These are phyloP conservation scores for Eumeta japonica DNA, from an alignment of 1,140 invertebrate species.

Conservation along the genomic window DNA sequence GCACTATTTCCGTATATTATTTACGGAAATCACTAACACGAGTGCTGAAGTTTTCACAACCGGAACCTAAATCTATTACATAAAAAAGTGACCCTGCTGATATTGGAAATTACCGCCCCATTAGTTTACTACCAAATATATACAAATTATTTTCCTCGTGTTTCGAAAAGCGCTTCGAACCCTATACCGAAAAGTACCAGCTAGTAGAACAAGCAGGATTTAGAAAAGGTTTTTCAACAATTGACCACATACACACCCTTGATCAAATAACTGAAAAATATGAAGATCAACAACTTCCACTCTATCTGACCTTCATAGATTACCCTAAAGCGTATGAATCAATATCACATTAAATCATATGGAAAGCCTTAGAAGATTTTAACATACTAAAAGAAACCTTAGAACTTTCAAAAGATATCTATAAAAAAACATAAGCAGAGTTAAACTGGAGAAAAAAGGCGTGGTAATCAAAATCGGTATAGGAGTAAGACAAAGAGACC, in stretches of 20 bases:
- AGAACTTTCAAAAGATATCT: neutral
- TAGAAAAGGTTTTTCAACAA: too few relatives aligned
- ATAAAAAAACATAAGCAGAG: neutral
- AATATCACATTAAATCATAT: constrained; percentile 1
- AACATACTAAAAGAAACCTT: too few relatives aligned
- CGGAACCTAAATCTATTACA: too few relatives aligned
- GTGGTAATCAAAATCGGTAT: neutral
- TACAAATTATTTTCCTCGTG: constrained; percentile 5
- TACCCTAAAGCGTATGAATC: constrained; percentile 1
- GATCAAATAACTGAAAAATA: constrained; percentile 5
- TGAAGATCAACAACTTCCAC: constrained; percentile 2
- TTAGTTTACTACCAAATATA: constrained; percentile 1
- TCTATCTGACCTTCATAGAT: constrained; percentile 4
- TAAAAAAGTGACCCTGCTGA: constrained; percentile 4
- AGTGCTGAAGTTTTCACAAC: too few relatives aligned
- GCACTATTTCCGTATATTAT: too few relatives aligned
- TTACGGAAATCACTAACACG: too few relatives aligned
- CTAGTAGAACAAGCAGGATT: constrained; percentile 6
- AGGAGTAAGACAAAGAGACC: constrained; percentile 2
- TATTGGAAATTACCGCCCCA: too few relatives aligned
- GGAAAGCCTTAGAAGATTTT: neutral
- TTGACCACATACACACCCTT: constrained; percentile 1
- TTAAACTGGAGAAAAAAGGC: neutral
- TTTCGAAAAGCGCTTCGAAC: neutral
- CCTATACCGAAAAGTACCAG: neutral